A percentile compares a stretch with the other conserved stretches of the same genome.
phyloP scores from a whole-genome alignment of 2,888 invertebrate genomes.

The Glyphotaelius pellucidus region DNA sequence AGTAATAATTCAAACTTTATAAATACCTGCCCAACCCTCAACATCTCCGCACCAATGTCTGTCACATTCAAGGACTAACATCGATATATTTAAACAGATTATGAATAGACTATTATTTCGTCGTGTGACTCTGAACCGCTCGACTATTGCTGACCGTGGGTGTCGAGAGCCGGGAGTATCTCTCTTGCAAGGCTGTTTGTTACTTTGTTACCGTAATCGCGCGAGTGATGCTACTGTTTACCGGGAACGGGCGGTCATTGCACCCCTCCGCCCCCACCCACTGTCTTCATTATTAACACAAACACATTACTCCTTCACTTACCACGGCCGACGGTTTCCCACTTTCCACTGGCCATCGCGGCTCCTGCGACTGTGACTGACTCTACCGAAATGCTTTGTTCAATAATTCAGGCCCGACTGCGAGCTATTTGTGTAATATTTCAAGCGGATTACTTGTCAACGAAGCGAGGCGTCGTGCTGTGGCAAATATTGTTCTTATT shows the following conservation, averaged over 20 bases:
- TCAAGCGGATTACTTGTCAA: conserved; percentile 2
- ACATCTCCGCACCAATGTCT: background rate
- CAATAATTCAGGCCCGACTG: conserved; percentile 13
- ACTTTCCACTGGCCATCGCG: background rate
- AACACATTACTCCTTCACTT: conserved; percentile 42
- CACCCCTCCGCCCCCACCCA: conserved; percentile 10
- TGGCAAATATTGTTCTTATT: background rate
- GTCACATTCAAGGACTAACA: background rate
- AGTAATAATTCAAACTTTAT: background rate
- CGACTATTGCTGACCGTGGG: background rate
- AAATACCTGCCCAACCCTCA: background rate
- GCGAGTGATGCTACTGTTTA: conserved; percentile 1
- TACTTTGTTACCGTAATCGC: background rate
- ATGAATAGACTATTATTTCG: background rate
- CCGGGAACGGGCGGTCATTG: conserved; percentile 24
- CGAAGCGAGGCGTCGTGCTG: background rate
- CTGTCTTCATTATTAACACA: conserved; percentile 23
- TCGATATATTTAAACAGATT: background rate
- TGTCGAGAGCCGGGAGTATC: background rate
- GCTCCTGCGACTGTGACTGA: background rate
- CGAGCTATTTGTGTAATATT: conserved; percentile 13
- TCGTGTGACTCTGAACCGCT: conserved; percentile 9
- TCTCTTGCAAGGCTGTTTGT: background rate
- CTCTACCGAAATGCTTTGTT: background rate
- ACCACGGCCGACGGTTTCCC: conserved; percentile 4